A percentile compares a stretch with the other conserved stretches of the same genome.
phyloP scores from a whole-genome alignment of 2,113 vertebrate species.

The Thymallus thymallus region DNA sequence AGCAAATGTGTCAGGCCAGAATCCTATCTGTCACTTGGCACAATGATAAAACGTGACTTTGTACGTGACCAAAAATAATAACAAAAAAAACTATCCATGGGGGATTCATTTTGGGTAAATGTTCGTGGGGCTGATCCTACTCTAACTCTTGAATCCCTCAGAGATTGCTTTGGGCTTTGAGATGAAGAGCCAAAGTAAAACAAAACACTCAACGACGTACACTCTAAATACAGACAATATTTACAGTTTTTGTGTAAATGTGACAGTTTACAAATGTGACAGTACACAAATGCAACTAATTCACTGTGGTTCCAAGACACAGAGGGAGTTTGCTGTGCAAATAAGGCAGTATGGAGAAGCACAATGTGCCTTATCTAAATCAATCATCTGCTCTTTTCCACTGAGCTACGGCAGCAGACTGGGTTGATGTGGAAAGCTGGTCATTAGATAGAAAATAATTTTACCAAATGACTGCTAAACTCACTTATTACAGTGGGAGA shows the following conservation, averaged over 20 bases:
- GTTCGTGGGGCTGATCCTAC: background rate
- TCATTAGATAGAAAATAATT: background rate
- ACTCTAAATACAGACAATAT: background rate
- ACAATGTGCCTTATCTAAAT: background rate
- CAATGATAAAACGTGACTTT: background rate
- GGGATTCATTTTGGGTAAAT: too few species aligned
- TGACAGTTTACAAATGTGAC: background rate
- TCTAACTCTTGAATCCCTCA: too few species aligned
- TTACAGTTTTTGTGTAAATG: background rate
- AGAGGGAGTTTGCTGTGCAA: background rate
- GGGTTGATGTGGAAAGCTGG: background rate
- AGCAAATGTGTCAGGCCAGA: background rate
- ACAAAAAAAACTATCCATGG: too few species aligned
- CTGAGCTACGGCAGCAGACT: background rate
- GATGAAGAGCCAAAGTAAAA: background rate
- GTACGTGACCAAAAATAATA: too few species aligned
- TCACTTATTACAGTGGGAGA: too few species aligned
- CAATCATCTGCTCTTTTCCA: slow-evolving; percentile 3
- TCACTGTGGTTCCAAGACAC: background rate
- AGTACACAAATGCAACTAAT: background rate
- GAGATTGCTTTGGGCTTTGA: background rate
- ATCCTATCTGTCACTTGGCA: background rate
- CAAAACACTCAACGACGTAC: background rate
- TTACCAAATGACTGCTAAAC: background rate
- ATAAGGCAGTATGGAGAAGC: too few species aligned